Percentiles rank a stretch among this genome's conserved stretches.
Evolutionary conservation across 1,140 invertebrate species (phyloP).

Genomic region (Campoletis sonorensis): DNA sequence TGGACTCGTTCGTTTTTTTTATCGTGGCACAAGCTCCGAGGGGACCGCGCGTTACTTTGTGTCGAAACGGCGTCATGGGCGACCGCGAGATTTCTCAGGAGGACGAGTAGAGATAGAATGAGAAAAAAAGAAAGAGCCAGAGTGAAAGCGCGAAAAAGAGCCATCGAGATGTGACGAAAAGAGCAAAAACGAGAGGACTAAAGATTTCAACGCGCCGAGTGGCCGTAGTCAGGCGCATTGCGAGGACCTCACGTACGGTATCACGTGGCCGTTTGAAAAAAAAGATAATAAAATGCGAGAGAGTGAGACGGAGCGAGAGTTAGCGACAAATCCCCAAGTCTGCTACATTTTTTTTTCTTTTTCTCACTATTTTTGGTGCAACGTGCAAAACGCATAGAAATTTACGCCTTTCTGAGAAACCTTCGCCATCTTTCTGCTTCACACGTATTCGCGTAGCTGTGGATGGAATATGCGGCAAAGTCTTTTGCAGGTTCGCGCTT

Average conservation of each 20-base stretch:
- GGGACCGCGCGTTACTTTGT: conserved; percentile 23
- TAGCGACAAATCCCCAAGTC: conserved; percentile 24
- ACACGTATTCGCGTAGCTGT: background rate
- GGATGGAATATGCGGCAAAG: conserved; percentile 9
- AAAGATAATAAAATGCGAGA: background rate
- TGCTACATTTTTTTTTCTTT: background rate
- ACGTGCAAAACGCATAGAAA: conserved; percentile 2
- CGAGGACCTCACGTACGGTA: conserved; percentile 27
- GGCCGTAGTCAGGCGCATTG: background rate
- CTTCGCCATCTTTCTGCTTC: background rate
- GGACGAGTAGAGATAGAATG: background rate
- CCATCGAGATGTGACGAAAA: conserved; percentile 30
- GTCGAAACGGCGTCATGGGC: conserved; percentile 33
- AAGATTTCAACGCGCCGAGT: conserved; percentile 43
- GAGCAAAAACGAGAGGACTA: conserved; percentile 39
- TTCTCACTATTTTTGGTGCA: conserved; percentile 32
- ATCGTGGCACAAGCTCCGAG: background rate
- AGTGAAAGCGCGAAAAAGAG: background rate
- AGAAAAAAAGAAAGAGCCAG: conserved; percentile 2
- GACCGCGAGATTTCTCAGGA: conserved; percentile 29
- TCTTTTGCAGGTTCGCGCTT: conserved; percentile 40
- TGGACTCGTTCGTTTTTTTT: background rate
- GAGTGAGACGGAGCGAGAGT: background rate
- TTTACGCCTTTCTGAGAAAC: conserved; percentile 38
- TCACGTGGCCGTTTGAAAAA: background rate